These are phyloP conservation scores for Pterocles burchelli DNA, from an alignment of 2,113 vertebrate species.

Conservation along the genomic window DNA sequence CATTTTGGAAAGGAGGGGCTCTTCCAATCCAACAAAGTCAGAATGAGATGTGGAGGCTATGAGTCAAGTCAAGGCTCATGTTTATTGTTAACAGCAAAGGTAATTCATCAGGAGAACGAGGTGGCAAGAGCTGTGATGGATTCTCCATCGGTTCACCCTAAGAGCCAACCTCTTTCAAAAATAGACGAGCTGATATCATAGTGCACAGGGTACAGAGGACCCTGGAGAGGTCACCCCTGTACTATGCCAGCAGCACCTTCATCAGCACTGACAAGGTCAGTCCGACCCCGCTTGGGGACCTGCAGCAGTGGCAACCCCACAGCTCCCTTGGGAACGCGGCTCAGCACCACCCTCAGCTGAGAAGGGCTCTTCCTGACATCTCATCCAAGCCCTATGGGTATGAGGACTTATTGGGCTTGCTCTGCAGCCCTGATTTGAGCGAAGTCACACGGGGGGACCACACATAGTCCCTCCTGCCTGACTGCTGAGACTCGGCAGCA, in stretches of 20 bases:
- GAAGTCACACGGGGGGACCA: background rate
- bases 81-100: conserved; percentile 29
- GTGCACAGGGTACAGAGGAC: background rate
- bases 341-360: background rate
- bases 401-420: background rate
- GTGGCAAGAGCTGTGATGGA: conserved; percentile 5
- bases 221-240: background rate
- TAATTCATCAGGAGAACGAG: conserved; percentile 33
- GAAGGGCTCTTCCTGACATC: background rate
- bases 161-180: conserved; percentile 28
- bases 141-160: background rate
- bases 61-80: conserved; percentile 17
- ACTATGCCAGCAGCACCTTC: background rate
- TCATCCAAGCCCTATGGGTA: background rate
- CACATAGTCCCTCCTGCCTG: background rate
- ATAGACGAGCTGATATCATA: conserved; percentile 31
- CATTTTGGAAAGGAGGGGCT: background rate
- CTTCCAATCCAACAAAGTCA: conserved; percentile 29
- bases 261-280: background rate
- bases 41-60: background rate
- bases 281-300: background rate
- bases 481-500: rapidly evolving
- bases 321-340: background rate
- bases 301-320: background rate
- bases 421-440: background rate